These are phyloP conservation scores for Tokudaia muenninki DNA, from an alignment of 2,797 vertebrate genomes.

Conservation along the genomic window DNA sequence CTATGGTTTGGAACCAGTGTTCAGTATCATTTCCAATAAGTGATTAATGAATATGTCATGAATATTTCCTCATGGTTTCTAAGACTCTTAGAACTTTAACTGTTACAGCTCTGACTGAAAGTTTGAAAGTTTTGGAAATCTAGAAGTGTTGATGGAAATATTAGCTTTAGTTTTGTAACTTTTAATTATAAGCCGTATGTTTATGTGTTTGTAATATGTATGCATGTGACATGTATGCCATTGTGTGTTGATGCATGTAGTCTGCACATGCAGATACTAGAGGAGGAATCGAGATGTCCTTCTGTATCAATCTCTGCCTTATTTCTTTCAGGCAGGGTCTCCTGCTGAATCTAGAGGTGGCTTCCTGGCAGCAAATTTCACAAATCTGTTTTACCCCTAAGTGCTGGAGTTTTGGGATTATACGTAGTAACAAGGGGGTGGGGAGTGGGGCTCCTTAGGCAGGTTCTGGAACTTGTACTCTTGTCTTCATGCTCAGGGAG, in stretches of 20 bases:
- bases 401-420: neutral
- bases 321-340: neutral
- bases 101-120: neutral
- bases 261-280: neutral
- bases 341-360: neutral
- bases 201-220: neutral
- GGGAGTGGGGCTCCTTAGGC: neutral
- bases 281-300: neutral
- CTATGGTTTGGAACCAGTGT: neutral
- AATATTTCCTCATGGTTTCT: neutral
- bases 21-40: neutral
- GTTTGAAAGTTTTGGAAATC: neutral
- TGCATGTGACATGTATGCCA: too few relatives aligned
- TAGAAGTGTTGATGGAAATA: neutral
- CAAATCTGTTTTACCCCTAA: neutral
- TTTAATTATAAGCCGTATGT: neutral
- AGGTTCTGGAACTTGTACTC: too few relatives aligned
- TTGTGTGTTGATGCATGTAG: accelerated
- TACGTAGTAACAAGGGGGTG: neutral
- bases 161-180: neutral
- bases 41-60: neutral
- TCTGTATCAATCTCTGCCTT: neutral
- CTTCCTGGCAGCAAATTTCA: neutral
- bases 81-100: neutral
- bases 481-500: neutral